A percentile compares a stretch with the other conserved stretches of the same genome.
These are phyloP conservation scores for Recurvirostra avosetta DNA, from an alignment of 2,113 vertebrate genomes.

Conservation along the genomic window DNA sequence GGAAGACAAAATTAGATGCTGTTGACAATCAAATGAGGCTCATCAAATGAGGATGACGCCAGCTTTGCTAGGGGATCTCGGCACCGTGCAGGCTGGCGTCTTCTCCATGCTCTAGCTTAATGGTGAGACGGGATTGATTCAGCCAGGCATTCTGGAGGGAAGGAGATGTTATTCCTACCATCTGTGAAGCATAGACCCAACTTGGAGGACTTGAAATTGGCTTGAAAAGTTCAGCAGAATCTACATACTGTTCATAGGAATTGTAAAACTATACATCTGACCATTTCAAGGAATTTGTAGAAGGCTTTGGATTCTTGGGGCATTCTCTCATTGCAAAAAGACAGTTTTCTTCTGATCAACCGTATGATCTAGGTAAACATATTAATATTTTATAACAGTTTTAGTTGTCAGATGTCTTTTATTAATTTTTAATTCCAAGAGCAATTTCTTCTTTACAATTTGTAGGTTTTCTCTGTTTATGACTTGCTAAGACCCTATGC, in stretches of 20 bases:
- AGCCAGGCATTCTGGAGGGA: background rate
- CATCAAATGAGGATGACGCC: background rate
- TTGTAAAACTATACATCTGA: background rate
- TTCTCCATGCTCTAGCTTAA: background rate
- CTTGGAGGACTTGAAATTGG: background rate
- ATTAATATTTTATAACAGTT: background rate
- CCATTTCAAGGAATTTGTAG: background rate
- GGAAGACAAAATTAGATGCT: background rate
- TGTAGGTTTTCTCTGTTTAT: background rate
- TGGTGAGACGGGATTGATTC: fast-evolving
- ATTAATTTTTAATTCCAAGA: background rate
- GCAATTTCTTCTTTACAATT: background rate
- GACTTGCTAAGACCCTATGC: background rate
- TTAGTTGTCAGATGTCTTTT: background rate
- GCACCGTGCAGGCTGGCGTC: fast-evolving
- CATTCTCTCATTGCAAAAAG: background rate
- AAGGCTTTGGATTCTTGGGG: background rate
- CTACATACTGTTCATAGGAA: background rate
- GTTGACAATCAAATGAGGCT: too few relatives aligned
- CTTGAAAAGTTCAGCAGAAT: background rate
- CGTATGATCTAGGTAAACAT: background rate
- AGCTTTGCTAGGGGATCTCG: background rate
- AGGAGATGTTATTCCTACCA: background rate
- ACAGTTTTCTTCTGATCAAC: background rate
- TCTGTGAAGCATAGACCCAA: background rate